Conservation (phyloP, 1,140 invertebrate genomes). For the Neuroterus valhalla region DNA sequence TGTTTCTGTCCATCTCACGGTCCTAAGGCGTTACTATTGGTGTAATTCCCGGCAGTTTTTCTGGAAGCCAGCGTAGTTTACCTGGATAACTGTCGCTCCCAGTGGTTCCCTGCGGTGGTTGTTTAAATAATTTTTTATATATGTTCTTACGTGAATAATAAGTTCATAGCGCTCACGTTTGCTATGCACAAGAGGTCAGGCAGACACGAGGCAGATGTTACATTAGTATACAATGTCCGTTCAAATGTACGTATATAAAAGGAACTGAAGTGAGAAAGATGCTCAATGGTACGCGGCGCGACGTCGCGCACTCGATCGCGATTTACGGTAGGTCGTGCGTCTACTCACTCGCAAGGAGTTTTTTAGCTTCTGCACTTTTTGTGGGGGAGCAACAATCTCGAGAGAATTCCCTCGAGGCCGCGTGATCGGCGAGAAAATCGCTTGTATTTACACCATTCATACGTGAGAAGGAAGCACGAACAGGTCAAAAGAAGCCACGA, state of each 20-base stretch:
- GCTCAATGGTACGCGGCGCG: not conserved
- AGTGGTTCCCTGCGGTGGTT: too few relatives aligned
- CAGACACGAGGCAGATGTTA: not conserved
- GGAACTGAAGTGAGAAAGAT: constrained; percentile 21
- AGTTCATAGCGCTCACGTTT: too few relatives aligned
- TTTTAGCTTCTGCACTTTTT: constrained; percentile 33
- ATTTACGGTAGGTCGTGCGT: constrained; percentile 30
- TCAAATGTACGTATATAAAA: too few relatives aligned
- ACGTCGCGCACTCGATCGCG: constrained; percentile 27
- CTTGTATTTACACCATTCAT: constrained; percentile 28
- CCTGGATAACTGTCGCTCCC: too few relatives aligned
- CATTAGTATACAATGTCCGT: not conserved
- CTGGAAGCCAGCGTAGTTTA: too few relatives aligned
- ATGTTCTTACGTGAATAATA: too few relatives aligned
- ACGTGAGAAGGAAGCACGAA: constrained; percentile 9
- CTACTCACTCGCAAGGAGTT: constrained; percentile 24
- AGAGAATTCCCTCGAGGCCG: constrained; percentile 36
- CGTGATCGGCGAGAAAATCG: constrained; percentile 41
- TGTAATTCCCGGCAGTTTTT: too few relatives aligned
- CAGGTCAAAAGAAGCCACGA: not conserved
- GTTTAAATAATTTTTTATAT: too few relatives aligned
- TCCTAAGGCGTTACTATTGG: too few relatives aligned
- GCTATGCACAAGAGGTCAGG: too few relatives aligned
- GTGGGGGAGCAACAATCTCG: constrained; percentile 35
- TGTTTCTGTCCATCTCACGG: too few relatives aligned